Percentiles rank a stretch among this genome's conserved stretches.
Conservation (phyloP, 2,797 vertebrate species). For the Crenichthys baileyi region DNA sequence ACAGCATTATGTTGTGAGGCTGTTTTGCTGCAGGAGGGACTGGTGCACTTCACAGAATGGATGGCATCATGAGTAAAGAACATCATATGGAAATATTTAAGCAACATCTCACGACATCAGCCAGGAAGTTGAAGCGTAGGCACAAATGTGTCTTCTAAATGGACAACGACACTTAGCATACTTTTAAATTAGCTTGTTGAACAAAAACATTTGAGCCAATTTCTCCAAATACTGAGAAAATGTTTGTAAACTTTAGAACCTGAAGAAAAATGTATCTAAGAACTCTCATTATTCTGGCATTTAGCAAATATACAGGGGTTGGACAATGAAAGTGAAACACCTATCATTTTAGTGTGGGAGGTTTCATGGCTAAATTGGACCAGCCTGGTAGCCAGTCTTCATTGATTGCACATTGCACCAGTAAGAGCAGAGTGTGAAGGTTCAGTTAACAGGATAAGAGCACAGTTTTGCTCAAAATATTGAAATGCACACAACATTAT, state of each 20-base stretch:
- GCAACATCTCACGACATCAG: neutral
- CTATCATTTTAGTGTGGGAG: no score
- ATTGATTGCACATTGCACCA: no score
- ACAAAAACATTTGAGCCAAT: neutral
- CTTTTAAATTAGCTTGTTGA: neutral
- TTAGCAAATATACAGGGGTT: neutral
- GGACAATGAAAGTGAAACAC: no score
- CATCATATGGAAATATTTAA: neutral
- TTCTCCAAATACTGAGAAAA: neutral
- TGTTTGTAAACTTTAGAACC: neutral
- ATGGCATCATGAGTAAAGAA: neutral
- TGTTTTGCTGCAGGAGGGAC: neutral
- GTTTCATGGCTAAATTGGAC: no score
- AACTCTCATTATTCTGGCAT: neutral
- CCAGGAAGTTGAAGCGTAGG: neutral
- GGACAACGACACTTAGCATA: neutral
- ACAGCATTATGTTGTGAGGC: neutral
- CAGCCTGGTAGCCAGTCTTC: no score
- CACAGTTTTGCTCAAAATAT: no score
- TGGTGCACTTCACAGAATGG: neutral
- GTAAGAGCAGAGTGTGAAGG: no score
- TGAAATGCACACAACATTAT: no score
- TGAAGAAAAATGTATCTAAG: neutral
- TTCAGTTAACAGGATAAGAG: no score
- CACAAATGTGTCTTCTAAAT: neutral